phyloP scores from a whole-genome alignment of 2,113 vertebrate genomes.

The Malurus elegans region DNA sequence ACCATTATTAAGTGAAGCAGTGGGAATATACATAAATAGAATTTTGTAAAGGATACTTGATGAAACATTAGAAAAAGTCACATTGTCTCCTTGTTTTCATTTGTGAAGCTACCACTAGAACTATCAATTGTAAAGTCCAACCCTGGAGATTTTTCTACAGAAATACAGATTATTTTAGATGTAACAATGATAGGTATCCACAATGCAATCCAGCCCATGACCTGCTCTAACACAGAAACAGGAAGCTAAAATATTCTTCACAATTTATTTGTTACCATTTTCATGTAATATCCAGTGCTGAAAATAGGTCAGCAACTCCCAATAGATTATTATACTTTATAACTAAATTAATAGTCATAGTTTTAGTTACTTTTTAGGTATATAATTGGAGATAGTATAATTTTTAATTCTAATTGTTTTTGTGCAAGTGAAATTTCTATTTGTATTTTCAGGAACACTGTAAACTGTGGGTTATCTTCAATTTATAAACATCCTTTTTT shows the following conservation, averaged over 20 bases:
- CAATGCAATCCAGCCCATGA: not conserved
- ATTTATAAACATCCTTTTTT: not conserved
- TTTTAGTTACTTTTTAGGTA: not conserved
- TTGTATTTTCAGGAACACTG: not conserved
- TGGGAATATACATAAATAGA: not conserved
- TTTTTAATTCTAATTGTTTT: not conserved
- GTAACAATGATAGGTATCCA: not conserved
- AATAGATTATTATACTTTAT: not conserved
- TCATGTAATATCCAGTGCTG: not conserved
- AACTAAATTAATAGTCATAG: not conserved
- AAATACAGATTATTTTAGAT: not conserved
- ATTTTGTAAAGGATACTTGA: not conserved
- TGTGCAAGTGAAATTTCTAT: not conserved
- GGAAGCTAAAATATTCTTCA: not conserved
- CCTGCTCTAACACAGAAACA: not conserved
- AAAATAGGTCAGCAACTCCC: not conserved
- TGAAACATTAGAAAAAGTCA: not conserved
- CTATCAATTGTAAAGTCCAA: not conserved
- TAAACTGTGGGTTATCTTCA: not conserved
- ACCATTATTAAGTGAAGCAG: conserved; percentile 36
- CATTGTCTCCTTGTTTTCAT: not conserved
- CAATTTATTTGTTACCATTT: not conserved
- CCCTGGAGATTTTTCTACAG: not conserved
- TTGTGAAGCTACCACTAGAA: not conserved
- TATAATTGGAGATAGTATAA: not conserved